These are phyloP conservation scores for Leucophora obtusa DNA, from an alignment of 2,888 invertebrate genomes.

Conservation along the genomic window DNA sequence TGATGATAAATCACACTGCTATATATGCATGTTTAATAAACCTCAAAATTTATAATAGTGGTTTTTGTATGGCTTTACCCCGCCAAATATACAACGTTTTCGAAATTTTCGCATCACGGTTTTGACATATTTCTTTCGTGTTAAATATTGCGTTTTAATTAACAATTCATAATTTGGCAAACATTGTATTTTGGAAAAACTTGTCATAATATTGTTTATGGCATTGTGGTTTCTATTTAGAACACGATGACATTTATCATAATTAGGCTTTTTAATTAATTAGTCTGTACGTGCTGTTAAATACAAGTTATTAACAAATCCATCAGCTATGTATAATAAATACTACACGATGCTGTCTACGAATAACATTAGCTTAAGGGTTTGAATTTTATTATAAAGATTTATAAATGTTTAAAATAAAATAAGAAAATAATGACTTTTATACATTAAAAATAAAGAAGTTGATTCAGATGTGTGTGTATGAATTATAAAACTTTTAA, in stretches of 20 bases:
- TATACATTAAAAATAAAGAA: too few species aligned
- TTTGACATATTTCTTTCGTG: slow-evolving; percentile 3
- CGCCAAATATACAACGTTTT: not conserved
- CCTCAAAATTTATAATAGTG: slow-evolving; percentile 24
- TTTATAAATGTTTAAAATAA: too few species aligned
- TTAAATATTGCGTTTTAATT: slow-evolving; percentile 26
- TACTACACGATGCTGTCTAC: too few species aligned
- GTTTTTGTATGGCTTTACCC: not conserved
- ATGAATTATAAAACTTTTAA: too few species aligned
- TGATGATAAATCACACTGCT: not conserved
- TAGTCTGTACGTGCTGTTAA: slow-evolving; percentile 8
- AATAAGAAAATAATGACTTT: too few species aligned
- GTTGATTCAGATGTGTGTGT: too few species aligned
- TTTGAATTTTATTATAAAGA: too few species aligned
- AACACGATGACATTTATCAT: slow-evolving; percentile 23
- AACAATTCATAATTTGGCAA: slow-evolving; percentile 10
- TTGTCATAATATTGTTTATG: slow-evolving; percentile 31
- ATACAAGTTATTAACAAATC: slow-evolving; percentile 8
- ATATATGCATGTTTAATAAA: slow-evolving; percentile 21
- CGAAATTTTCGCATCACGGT: not conserved
- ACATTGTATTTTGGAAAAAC: not conserved
- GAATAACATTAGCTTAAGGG: too few species aligned
- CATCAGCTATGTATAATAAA: slow-evolving; percentile 6
- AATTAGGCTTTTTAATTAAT: slow-evolving; percentile 48
- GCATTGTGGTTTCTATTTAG: slow-evolving; percentile 10